Conservation (phyloP, 2,888 invertebrate genomes). For the Drosophila borborema region DNA sequence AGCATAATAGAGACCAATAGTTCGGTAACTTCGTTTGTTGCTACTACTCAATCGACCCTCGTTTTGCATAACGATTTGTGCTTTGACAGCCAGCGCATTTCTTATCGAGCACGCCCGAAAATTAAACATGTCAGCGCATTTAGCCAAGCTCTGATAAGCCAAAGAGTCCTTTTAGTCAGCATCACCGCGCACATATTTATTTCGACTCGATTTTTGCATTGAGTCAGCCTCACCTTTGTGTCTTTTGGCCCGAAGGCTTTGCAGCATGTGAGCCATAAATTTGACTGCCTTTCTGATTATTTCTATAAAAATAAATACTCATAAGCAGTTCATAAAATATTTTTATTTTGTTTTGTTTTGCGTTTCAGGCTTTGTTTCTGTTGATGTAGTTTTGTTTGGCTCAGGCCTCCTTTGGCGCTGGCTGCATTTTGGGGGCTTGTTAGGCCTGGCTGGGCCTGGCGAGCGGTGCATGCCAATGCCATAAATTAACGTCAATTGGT, state of each 20-base stretch:
- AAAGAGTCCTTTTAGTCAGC: constrained; percentile 35
- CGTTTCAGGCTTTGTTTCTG: constrained; percentile 46
- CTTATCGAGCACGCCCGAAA: constrained; percentile 67
- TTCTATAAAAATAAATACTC: constrained; percentile 79
- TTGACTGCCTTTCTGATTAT: constrained; percentile 73
- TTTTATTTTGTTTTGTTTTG: constrained; percentile 17
- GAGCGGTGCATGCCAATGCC: constrained; percentile 70
- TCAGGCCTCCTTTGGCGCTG: constrained; percentile 25
- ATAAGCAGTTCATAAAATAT: constrained; percentile 78
- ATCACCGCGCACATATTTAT: not conserved
- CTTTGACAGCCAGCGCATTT: constrained; percentile 49
- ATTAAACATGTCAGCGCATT: constrained; percentile 80
- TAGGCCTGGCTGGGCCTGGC: constrained; percentile 37
- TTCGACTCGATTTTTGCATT: constrained; percentile 5
- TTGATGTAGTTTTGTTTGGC: constrained; percentile 18
- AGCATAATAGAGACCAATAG: too few relatives aligned
- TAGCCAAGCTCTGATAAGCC: constrained; percentile 47
- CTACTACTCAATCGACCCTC: constrained; percentile 30
- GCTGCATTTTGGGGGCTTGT: constrained; percentile 65
- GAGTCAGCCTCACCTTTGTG: constrained; percentile 33
- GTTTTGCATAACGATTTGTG: constrained; percentile 30
- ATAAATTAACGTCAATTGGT: constrained; percentile 81
- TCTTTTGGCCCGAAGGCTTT: constrained; percentile 17
- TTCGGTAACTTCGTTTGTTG: not conserved
- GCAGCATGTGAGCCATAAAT: constrained; percentile 62